Evolutionary conservation across 1,140 invertebrate species (phyloP).

Genomic region (Apis florea): DNA sequence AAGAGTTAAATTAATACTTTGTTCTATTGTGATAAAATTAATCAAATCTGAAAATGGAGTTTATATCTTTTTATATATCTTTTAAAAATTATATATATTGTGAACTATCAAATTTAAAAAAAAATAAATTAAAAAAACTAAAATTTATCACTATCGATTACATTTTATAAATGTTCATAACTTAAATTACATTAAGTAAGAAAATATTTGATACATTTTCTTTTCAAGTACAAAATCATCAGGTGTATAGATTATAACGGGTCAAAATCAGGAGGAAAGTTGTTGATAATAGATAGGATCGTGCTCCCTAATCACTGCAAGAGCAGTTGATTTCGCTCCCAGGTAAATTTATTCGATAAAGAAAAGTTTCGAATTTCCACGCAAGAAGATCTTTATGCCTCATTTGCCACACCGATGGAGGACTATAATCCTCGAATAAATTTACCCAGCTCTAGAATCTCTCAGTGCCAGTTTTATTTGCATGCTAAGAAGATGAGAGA

Average conservation of each 20-base stretch:
- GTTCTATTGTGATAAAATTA: neutral
- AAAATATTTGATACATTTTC: neutral
- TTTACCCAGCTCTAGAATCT: slow-evolving; percentile 32
- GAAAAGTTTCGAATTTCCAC: neutral
- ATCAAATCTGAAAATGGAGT: no score
- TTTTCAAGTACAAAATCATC: neutral
- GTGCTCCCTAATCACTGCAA: slow-evolving; percentile 35
- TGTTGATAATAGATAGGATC: slow-evolving; percentile 14
- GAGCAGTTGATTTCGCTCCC: slow-evolving; percentile 26
- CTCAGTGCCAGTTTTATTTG: slow-evolving; percentile 44
- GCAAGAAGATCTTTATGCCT: neutral
- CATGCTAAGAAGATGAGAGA: slow-evolving; percentile 45
- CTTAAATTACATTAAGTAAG: neutral
- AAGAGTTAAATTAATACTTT: neutral
- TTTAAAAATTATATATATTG: no score
- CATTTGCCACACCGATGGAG: neutral
- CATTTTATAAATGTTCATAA: no score
- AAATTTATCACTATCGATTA: no score
- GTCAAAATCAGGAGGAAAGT: neutral
- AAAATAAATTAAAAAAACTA: no score
- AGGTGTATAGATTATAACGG: neutral
- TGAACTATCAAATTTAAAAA: no score
- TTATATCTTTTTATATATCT: no score
- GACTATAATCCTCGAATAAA: slow-evolving; percentile 22
- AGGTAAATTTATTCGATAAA: slow-evolving; percentile 36